phyloP scores from a whole-genome alignment of 1,140 invertebrate genomes.

The Pogonus chalceus region DNA sequence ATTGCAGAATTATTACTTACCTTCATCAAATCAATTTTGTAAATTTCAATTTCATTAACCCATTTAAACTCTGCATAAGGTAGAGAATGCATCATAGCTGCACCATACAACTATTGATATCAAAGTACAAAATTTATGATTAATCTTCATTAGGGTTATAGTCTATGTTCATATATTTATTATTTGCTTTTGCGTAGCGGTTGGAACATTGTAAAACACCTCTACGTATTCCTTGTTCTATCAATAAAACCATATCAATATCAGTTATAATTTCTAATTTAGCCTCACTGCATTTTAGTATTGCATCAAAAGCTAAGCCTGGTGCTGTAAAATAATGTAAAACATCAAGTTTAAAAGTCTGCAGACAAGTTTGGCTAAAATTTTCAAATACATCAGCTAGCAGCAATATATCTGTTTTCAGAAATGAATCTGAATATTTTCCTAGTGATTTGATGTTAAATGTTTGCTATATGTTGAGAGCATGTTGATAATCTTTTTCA shows the following conservation, averaged over 20 bases:
- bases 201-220: constrained; percentile 18
- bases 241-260: constrained; percentile 26
- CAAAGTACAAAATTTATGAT: constrained; percentile 32
- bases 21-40: constrained; percentile 28
- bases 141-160: constrained; percentile 20
- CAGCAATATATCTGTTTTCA: background rate
- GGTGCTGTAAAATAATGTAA: background rate
- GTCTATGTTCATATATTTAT: constrained; percentile 24
- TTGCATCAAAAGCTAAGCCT: constrained; percentile 23
- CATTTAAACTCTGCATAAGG: constrained; percentile 25
- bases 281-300: constrained; percentile 26
- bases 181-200: constrained; percentile 27
- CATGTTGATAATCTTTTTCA: background rate
- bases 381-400: background rate
- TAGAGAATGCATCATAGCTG: constrained; percentile 26
- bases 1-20: constrained; percentile 25
- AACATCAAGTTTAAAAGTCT: background rate
- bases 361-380: no score
- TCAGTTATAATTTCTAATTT: constrained; percentile 31
- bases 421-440: background rate
- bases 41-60: constrained; percentile 22
- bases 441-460: background rate
- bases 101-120: constrained; percentile 38
- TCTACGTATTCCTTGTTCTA: constrained; percentile 18
- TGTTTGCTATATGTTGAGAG: background rate